Percentiles rank a stretch among this genome's conserved stretches.
Conservation (phyloP, 2,888 invertebrate species). For the Tryphoninae sp. region DNA sequence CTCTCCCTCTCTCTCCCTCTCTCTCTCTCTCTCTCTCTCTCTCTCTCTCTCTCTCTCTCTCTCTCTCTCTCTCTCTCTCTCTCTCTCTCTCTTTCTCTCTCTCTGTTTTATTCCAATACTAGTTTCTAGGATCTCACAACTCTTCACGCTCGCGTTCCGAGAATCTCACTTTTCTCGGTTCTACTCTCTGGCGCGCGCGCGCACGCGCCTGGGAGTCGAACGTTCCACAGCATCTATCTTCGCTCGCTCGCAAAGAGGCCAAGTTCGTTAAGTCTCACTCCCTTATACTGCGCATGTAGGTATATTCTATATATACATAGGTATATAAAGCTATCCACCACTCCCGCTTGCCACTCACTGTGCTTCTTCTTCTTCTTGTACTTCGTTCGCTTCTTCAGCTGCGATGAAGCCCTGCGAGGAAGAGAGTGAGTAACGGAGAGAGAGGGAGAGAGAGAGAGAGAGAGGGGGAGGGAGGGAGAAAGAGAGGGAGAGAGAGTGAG, state of each 20-base stretch:
- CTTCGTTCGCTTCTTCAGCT: slow-evolving; percentile 48
- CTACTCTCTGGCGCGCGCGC: slow-evolving; percentile 14
- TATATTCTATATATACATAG: slow-evolving; percentile 26
- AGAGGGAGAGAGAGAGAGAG: neutral
- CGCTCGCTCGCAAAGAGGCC: slow-evolving; percentile 41
- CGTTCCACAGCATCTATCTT: slow-evolving; percentile 13
- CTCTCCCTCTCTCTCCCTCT: too few species aligned
- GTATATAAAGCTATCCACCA: slow-evolving; percentile 3
- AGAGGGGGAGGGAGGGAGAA: slow-evolving; percentile 8
- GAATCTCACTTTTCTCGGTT: slow-evolving; percentile 45
- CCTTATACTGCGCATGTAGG: slow-evolving; percentile 14
- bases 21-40: too few species aligned
- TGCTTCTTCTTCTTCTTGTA: slow-evolving; percentile 46
- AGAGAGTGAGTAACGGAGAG: slow-evolving; percentile 1
- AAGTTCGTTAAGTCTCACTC: slow-evolving; percentile 47
- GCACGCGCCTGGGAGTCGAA: slow-evolving; percentile 15
- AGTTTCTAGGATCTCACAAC: slow-evolving; percentile 37
- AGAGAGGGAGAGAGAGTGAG: slow-evolving; percentile 3
- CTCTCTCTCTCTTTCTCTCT: neutral
- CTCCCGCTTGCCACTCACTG: slow-evolving; percentile 12
- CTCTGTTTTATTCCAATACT: slow-evolving; percentile 1
- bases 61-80: neutral
- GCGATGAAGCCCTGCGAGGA: slow-evolving; percentile 1
- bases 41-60: neutral
- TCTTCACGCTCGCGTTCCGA: slow-evolving; percentile 45